These are phyloP conservation scores for Gulo gulo DNA, from an alignment of 2,113 vertebrate genomes.

Conservation along the genomic window DNA sequence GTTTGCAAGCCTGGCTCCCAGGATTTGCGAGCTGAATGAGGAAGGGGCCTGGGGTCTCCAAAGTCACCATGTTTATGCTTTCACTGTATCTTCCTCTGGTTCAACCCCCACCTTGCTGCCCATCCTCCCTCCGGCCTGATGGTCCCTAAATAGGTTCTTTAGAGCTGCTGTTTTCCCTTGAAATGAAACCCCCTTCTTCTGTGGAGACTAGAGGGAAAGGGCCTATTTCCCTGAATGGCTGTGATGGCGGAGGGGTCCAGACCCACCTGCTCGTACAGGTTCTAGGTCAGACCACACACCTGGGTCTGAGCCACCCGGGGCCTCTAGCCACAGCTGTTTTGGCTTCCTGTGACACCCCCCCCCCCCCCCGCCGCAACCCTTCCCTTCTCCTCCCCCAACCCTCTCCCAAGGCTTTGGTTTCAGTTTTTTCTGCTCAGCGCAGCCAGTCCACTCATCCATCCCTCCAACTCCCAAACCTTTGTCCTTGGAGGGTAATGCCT, in stretches of 20 bases:
- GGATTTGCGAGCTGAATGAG: no score
- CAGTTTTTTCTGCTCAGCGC: not conserved
- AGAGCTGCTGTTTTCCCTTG: not conserved
- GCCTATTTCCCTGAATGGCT: rapidly evolving
- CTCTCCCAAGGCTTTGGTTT: not conserved
- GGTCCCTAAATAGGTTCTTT: not conserved
- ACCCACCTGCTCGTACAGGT: not conserved
- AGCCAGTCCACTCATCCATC: rapidly evolving
- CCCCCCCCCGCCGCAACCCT: not conserved
- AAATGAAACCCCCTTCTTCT: not conserved
- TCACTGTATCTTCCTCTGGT: not conserved
- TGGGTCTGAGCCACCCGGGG: not conserved
- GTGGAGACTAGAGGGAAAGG: not conserved
- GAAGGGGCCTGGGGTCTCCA: not conserved
- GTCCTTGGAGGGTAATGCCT: not conserved
- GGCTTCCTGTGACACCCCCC: not conserved
- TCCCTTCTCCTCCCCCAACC: not conserved
- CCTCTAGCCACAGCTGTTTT: not conserved
- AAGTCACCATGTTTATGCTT: not conserved
- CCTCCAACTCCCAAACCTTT: not conserved
- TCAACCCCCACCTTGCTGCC: not conserved
- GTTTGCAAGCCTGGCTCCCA: not conserved
- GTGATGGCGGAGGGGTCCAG: not conserved
- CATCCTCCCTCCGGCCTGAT: not conserved
- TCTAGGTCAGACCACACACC: not conserved